Evolutionary conservation across 2,797 vertebrate species (phyloP).

Genomic region (Microtus obscurus): DNA sequence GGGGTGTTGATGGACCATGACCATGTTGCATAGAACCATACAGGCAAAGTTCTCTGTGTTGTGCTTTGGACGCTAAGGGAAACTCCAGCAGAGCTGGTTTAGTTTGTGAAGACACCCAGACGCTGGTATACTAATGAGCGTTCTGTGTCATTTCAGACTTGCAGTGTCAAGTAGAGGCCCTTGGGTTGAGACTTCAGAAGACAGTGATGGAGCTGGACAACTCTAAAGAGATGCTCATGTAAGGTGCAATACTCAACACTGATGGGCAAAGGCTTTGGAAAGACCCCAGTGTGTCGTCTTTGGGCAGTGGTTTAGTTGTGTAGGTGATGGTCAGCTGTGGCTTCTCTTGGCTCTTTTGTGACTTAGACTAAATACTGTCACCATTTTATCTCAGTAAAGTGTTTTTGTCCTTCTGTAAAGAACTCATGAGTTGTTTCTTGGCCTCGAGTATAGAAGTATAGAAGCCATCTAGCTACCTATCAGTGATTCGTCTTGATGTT

Average conservation of each 20-base stretch:
- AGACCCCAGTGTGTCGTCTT: background rate
- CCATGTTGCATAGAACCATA: background rate
- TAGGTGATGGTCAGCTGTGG: background rate
- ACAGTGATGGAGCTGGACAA: constrained; percentile 85
- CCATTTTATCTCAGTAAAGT: constrained; percentile 41
- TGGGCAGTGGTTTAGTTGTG: background rate
- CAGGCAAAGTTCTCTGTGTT: background rate
- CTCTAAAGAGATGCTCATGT: constrained; percentile 87
- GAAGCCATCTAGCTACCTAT: background rate
- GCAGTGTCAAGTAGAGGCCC: constrained; percentile 85
- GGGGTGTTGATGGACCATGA: no score
- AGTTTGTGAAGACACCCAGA: background rate
- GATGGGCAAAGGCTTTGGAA: background rate
- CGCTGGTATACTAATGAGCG: background rate
- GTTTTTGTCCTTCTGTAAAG: constrained; percentile 35
- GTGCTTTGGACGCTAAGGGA: background rate
- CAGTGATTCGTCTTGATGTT: constrained; percentile 26
- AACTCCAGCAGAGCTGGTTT: background rate
- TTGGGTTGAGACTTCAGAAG: constrained; percentile 86
- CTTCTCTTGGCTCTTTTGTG: constrained; percentile 33
- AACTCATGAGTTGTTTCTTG: background rate
- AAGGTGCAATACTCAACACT: constrained; percentile 76
- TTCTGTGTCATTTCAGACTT: constrained; percentile 85
- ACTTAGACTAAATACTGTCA: background rate
- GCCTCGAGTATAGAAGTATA: background rate